These are phyloP conservation scores for Thamnophis elegans DNA, from an alignment of 2,797 vertebrate species.

Conservation along the genomic window DNA sequence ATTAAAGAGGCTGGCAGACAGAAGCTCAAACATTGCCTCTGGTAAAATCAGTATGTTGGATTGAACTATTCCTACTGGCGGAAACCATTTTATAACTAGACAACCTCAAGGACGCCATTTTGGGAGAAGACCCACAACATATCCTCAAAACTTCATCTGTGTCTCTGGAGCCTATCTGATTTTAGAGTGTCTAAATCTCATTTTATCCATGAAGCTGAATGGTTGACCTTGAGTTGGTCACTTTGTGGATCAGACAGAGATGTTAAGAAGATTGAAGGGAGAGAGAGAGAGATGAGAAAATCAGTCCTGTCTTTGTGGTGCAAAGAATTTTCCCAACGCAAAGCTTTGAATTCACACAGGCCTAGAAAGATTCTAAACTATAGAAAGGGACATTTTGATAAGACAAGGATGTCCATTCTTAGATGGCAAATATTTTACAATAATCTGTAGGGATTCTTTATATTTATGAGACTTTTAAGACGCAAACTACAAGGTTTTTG, in stretches of 20 bases:
- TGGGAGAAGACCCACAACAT: neutral
- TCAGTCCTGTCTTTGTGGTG: neutral
- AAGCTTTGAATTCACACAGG: neutral
- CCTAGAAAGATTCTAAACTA: neutral
- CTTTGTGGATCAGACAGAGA: neutral
- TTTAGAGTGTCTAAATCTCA: neutral
- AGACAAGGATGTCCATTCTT: neutral
- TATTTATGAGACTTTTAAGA: neutral
- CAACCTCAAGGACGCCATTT: neutral
- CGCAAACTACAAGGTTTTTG: neutral
- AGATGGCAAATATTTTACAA: neutral
- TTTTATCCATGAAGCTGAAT: neutral
- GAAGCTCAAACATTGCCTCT: neutral
- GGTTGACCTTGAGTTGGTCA: neutral
- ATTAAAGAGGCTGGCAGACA: neutral
- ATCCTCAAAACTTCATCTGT: neutral
- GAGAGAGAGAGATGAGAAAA: neutral
- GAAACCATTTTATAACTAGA: neutral
- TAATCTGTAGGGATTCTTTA: neutral
- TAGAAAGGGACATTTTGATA: neutral
- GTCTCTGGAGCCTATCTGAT: neutral
- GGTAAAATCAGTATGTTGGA: neutral
- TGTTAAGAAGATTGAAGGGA: neutral
- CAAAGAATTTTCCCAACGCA: neutral
- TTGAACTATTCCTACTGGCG: neutral